Percentiles rank a stretch among this genome's conserved stretches.
Conservation (phyloP, 2,113 vertebrate species). For the Sisor rabdophorus region DNA sequence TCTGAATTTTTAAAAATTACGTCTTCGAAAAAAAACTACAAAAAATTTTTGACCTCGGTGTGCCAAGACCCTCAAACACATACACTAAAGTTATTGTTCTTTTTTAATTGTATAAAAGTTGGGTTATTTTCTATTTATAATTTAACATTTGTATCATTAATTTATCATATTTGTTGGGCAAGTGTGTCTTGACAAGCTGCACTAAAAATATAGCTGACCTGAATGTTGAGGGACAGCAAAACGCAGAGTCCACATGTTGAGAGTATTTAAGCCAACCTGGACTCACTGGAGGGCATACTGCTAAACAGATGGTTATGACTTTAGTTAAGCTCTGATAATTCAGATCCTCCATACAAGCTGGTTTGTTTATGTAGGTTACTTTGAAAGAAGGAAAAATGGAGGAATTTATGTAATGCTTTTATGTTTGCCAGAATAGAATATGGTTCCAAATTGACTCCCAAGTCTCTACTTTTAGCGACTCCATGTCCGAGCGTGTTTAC, state of each 20-base stretch:
- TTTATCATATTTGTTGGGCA: conserved; percentile 5
- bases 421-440: conserved; percentile 12
- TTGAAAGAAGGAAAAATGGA: conserved; percentile 23
- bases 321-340: conserved; percentile 56
- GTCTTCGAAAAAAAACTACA: too few relatives aligned
- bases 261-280: conserved; percentile 30
- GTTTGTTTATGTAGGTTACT: conserved; percentile 35
- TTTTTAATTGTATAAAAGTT: not conserved
- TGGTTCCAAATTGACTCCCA: conserved; percentile 3
- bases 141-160: conserved; percentile 13
- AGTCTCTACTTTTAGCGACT: conserved; percentile 13
- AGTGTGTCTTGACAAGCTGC: conserved; percentile 8
- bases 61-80: too few relatives aligned
- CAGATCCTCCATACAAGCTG: conserved; percentile 39
- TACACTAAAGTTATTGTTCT: not conserved
- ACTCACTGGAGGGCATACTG: conserved; percentile 43
- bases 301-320: conserved; percentile 56
- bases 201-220: conserved; percentile 24
- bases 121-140: not conserved
- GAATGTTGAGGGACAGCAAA: conserved; percentile 7
- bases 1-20: too few relatives aligned
- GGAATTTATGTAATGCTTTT: conserved; percentile 2
- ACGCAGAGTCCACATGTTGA: conserved; percentile 26
- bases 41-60: too few relatives aligned
- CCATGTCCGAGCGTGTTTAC: conserved; percentile 4